phyloP scores from a whole-genome alignment of 23 tunicate species.

The Trididemnum nubilum region DNA sequence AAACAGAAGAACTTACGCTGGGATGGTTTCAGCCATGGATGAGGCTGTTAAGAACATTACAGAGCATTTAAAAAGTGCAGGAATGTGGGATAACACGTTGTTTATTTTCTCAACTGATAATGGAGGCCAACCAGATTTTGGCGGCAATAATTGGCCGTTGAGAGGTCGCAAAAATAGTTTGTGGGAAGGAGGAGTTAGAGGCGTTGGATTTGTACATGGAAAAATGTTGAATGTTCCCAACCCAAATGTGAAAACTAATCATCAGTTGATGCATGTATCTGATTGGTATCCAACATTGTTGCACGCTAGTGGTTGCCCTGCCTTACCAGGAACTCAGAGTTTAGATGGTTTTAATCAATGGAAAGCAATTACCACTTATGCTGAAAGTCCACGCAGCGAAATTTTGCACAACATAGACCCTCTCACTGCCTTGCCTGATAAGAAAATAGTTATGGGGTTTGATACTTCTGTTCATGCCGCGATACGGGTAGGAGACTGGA shows the following conservation, averaged over 20 bases:
- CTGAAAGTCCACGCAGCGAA: conserved; percentile 55
- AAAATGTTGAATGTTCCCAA: conserved; percentile 55
- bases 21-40: conserved; percentile 85
- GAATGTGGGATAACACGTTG: conserved; percentile 65
- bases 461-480: conserved; percentile 68
- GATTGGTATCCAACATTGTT: conserved; percentile 87
- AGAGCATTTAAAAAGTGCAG: conserved; percentile 49
- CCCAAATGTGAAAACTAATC: conserved; percentile 32
- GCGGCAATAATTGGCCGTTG: conserved; percentile 68
- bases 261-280: conserved; percentile 60
- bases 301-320: conserved; percentile 40
- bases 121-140: conserved; percentile 56
- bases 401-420: conserved; percentile 79
- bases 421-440: background rate
- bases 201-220: conserved; percentile 75
- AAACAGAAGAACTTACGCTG: conserved; percentile 62
- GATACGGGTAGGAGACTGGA: conserved; percentile 68
- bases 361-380: conserved; percentile 37
- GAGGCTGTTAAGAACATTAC: conserved; percentile 69
- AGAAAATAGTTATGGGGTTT: conserved; percentile 34
- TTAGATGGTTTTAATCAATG: conserved; percentile 84
- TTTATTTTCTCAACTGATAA: conserved; percentile 77
- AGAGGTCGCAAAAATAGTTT: conserved; percentile 55
- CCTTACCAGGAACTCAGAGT: conserved; percentile 47
- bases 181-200: conserved; percentile 78